phyloP scores from a whole-genome alignment of 1,140 invertebrate species.

The Drosophila melanogaster region DNA sequence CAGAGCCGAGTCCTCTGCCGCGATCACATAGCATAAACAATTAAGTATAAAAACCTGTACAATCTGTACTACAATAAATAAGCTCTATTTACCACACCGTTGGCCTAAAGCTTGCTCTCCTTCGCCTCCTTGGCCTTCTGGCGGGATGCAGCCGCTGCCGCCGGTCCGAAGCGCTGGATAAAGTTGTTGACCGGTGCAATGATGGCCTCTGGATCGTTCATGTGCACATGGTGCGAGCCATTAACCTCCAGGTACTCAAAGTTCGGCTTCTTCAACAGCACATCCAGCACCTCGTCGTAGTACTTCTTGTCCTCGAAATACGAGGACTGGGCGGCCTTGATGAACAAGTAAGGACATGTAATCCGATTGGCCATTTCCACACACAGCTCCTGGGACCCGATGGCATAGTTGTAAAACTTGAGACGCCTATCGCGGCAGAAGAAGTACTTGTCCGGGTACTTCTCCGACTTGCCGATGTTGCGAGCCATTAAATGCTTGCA shows the following conservation, averaged over 20 bases:
- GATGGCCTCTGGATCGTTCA: constrained; percentile 88
- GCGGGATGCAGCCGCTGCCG: constrained; percentile 54
- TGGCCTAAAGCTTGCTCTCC: constrained; percentile 62
- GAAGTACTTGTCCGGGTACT: constrained; percentile 87
- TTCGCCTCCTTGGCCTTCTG: constrained; percentile 65
- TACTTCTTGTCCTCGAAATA: constrained; percentile 86
- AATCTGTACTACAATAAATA: constrained; percentile 46
- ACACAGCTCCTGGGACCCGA: constrained; percentile 85
- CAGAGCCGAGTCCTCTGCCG: constrained; percentile 31
- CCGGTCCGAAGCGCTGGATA: constrained; percentile 84
- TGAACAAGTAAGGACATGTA: constrained; percentile 86
- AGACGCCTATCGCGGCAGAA: constrained; percentile 87
- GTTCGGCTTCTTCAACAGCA: constrained; percentile 86
- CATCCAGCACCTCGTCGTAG: constrained; percentile 86
- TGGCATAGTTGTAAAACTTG: constrained; percentile 85
- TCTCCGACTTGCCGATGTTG: constrained; percentile 86
- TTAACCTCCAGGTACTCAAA: constrained; percentile 88
- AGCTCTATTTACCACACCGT: constrained; percentile 43
- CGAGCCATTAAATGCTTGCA: constrained; percentile 87
- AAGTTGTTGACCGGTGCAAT: constrained; percentile 87
- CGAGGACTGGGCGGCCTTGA: constrained; percentile 86
- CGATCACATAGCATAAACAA: constrained; percentile 60
- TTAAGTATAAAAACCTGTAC: constrained; percentile 63
- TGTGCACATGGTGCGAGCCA: constrained; percentile 91
- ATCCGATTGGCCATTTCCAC: constrained; percentile 85